A percentile compares a stretch with the other conserved stretches of the same genome.
Conservation (phyloP, 2,797 vertebrate species). For the Pagetopsis macropterus region DNA sequence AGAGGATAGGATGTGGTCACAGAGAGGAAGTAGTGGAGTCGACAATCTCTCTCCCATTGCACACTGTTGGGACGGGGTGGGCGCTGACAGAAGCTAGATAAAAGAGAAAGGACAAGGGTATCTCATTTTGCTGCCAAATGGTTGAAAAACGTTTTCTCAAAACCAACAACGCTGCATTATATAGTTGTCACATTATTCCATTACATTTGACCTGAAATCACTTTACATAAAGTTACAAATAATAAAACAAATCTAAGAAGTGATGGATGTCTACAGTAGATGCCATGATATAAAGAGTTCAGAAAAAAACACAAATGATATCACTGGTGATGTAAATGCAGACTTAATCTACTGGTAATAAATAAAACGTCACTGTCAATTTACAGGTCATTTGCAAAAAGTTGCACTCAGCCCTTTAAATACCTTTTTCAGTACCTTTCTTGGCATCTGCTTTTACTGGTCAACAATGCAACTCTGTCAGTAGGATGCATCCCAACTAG, state of each 20-base stretch:
- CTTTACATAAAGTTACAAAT: neutral
- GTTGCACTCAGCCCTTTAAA: neutral
- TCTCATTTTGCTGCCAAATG: no score
- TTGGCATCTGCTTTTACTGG: conserved; percentile 3
- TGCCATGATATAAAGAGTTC: neutral
- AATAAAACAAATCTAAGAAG: neutral
- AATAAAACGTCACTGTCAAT: neutral
- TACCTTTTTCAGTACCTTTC: neutral
- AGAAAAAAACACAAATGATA: neutral
- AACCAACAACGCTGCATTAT: neutral
- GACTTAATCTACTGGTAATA: neutral
- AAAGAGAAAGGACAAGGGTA: conserved; percentile 35
- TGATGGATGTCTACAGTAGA: neutral
- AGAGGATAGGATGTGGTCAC: conserved; percentile 83
- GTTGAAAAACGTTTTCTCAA: neutral
- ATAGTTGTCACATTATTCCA: neutral
- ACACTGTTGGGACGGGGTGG: conserved; percentile 91
- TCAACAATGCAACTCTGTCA: conserved; percentile 5
- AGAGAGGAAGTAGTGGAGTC: conserved; percentile 99
- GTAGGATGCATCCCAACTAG: conserved; percentile 4
- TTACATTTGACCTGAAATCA: neutral
- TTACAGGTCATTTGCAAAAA: conserved; percentile 1
- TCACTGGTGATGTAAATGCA: conserved; percentile 3
- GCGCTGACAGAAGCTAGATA: conserved; percentile 91
- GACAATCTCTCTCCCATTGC: conserved; percentile 97